Base-by-base conservation (phyloP, 2,113 vertebrate species). In the Malaclemys terrapin region DNA sequence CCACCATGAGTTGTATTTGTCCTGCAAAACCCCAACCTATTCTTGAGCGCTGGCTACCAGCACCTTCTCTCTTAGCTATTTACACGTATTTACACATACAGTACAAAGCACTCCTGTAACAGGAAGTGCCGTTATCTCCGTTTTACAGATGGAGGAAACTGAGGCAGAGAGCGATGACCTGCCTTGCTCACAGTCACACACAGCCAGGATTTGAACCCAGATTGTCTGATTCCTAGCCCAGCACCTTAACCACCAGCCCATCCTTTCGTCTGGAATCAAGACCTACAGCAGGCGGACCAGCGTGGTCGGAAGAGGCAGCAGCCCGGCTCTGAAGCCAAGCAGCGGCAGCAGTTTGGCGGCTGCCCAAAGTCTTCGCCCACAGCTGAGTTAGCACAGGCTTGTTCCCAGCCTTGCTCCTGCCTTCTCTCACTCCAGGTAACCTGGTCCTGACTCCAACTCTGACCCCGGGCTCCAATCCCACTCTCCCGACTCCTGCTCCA, bases 31-130 rank as follows among this genome's bases (percentile, higher is more conserved):
- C 62, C 65, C 27, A 62, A 14, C 57, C 57, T 12, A 29, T 22
- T 35, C 14, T 65, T 31, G 65, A 69, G 31, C 8, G 8, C 65
- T 35, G 17, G 17, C 35, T 69, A 9, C 35, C 17, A 38, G 4
- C 65, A 9, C 35, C 65, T 38, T 20, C 17, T 35, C 62, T 9
- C 6, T 29, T 27, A 59, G 10, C 57, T 59, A 29, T 19, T n/a
- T 7, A 35, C 62, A 5, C 3, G 4, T 8, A 29, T 19, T n/a
- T 7, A 35, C 62, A 5, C 3, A 2, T 8, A 9, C 62, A 8
- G 7, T 8, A 17, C 62, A 17, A 31, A 17, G 62, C 62, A n/a
- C 62, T 65, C 59, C 13, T 5, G 59, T n/a, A 10, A n/a, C 65
- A 69, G 65, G 65, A 38, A 20, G 57, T 13, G 25, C 57, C 4